Evolutionary conservation across 1,140 invertebrate genomes (phyloP).

Genomic region (Apolygus lucorum): DNA sequence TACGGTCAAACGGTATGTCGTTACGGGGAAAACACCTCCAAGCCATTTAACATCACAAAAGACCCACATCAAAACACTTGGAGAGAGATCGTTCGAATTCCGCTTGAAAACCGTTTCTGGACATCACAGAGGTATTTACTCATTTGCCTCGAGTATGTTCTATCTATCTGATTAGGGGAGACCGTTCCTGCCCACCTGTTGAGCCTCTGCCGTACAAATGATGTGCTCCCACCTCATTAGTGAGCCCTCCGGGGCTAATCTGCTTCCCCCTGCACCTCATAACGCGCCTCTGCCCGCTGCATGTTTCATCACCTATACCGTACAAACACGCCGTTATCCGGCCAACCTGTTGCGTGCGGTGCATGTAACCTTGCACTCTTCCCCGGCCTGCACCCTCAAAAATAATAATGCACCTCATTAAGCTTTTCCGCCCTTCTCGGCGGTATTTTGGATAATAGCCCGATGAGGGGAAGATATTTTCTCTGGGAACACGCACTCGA

Average conservation of each 20-base stretch:
- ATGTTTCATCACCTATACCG: neutral
- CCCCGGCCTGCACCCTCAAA: neutral
- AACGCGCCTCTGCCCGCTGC: neutral
- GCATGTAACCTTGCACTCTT: neutral
- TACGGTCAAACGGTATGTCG: no score
- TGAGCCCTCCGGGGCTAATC: neutral
- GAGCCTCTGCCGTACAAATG: neutral
- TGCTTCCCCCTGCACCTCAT: neutral
- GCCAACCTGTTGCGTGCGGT: neutral
- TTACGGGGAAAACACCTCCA: no score
- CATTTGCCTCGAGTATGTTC: neutral
- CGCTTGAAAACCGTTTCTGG: no score
- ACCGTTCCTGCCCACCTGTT: neutral
- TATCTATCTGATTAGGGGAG: neutral
- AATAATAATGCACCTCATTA: neutral
- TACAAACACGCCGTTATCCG: neutral
- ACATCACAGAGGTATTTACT: conserved; percentile 1
- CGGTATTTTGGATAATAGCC: no score
- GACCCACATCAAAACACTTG: no score
- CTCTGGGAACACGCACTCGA: no score
- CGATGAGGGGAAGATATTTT: no score
- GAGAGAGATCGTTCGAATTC: no score
- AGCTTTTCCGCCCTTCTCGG: no score
- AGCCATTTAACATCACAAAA: no score
- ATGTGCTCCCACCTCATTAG: neutral